phyloP scores from a whole-genome alignment of 2,888 invertebrate genomes.

The Hemistola chrysoprasaria region DNA sequence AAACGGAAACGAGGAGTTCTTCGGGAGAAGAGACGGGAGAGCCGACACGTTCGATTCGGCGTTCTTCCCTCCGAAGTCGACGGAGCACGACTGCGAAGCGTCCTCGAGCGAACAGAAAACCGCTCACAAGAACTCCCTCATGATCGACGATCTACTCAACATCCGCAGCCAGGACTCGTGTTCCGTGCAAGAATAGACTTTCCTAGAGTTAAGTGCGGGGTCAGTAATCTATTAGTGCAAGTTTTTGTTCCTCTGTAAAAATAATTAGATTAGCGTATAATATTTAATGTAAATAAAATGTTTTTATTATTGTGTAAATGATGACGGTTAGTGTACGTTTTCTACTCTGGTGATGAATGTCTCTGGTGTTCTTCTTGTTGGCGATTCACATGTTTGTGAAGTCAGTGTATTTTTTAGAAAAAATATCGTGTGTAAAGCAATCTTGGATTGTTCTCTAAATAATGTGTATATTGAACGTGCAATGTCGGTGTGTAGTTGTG shows the following conservation, averaged over 20 bases:
- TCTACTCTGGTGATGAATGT: slow-evolving; percentile 57
- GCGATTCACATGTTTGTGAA: slow-evolving; percentile 10
- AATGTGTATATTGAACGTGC: slow-evolving; percentile 59
- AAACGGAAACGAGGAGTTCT: slow-evolving; percentile 56
- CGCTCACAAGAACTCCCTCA: slow-evolving; percentile 62
- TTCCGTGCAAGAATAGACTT: slow-evolving; percentile 58
- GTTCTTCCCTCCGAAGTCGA: slow-evolving; percentile 69
- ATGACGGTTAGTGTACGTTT: slow-evolving; percentile 50
- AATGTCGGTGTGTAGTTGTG: slow-evolving; percentile 62
- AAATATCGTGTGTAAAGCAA: slow-evolving; percentile 39
- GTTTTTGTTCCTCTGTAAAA: slow-evolving; percentile 80
- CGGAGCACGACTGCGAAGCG: slow-evolving; percentile 53
- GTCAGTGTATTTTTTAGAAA: slow-evolving; percentile 18
- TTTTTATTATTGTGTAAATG: slow-evolving; percentile 77
- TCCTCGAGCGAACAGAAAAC: slow-evolving; percentile 60
- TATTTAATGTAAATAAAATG: slow-evolving; percentile 80
- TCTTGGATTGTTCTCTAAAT: slow-evolving; percentile 45
- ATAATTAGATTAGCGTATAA: slow-evolving; percentile 60
- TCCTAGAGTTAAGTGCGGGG: slow-evolving; percentile 51
- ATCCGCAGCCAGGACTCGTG: slow-evolving; percentile 62
- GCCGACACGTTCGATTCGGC: slow-evolving; percentile 73
- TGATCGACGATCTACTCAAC: slow-evolving; percentile 72
- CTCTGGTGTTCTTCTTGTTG: slow-evolving; percentile 20
- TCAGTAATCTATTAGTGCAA: slow-evolving; percentile 73
- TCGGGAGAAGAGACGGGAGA: slow-evolving; percentile 60